Percentiles rank a stretch among this genome's conserved stretches.
phyloP scores from a whole-genome alignment of 2,113 vertebrate genomes.

The Sialia sialis region DNA sequence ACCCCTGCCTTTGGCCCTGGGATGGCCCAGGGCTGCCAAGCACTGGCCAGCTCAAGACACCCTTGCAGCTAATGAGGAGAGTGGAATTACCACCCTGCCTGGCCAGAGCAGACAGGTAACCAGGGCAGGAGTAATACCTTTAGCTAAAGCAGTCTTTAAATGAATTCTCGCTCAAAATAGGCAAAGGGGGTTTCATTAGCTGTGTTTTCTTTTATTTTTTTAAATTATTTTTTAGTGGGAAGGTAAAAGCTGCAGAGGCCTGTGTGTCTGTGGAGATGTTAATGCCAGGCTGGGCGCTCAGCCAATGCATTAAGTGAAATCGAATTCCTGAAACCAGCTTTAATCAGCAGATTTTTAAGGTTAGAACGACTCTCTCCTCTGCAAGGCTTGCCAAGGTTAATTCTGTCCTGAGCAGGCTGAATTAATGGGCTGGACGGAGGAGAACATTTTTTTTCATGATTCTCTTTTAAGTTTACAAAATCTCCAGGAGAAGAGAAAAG shows the following conservation, averaged over 20 bases:
- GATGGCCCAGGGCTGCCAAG: neutral
- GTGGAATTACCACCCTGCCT: neutral
- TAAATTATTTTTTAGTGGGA: slow-evolving; percentile 24
- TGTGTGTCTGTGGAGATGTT: slow-evolving; percentile 84
- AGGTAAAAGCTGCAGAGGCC: slow-evolving; percentile 60
- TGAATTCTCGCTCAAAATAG: slow-evolving; percentile 5
- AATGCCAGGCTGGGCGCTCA: slow-evolving; percentile 86
- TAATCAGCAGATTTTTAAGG: slow-evolving; percentile 99
- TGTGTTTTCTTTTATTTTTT: neutral
- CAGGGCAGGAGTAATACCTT: neutral
- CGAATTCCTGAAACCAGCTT: slow-evolving; percentile 99
- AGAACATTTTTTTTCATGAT: slow-evolving; percentile 41
- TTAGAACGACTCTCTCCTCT: slow-evolving; percentile 98
- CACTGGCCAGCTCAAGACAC: fast-evolving
- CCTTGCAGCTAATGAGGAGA: neutral
- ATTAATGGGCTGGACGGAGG: slow-evolving; percentile 87
- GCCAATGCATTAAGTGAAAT: slow-evolving; percentile 99
- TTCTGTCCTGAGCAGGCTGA: slow-evolving; percentile 84
- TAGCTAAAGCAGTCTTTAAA: neutral
- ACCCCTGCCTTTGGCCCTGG: fast-evolving
- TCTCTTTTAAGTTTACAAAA: slow-evolving; percentile 64
- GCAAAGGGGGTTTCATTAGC: slow-evolving; percentile 16
- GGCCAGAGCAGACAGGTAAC: neutral
- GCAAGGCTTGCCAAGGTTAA: slow-evolving; percentile 96
- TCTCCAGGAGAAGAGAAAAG: slow-evolving; percentile 3